Evolutionary conservation across 2,888 invertebrate genomes (phyloP).

Genomic region (Athalia circularis): DNA sequence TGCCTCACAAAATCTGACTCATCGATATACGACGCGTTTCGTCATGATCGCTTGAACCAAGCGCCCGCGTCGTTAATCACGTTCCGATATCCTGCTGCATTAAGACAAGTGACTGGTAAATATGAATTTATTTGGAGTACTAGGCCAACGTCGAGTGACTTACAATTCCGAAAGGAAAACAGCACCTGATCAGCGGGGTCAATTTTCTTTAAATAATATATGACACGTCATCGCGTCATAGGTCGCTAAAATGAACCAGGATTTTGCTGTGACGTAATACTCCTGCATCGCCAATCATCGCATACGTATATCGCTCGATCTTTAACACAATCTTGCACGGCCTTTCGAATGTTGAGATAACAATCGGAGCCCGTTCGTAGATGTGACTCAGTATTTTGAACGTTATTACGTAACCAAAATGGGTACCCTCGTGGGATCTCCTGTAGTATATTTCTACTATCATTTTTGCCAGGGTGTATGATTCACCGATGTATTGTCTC

Average conservation of each 20-base stretch:
- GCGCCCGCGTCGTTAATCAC: too few relatives aligned
- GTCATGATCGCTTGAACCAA: too few relatives aligned
- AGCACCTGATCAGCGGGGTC: background rate
- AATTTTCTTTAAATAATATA: background rate
- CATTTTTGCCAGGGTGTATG: slow-evolving; percentile 48
- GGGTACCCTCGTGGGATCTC: slow-evolving; percentile 53
- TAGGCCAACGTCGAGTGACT: background rate
- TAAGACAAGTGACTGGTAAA: background rate
- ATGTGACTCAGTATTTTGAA: background rate
- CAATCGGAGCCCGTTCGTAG: too few relatives aligned
- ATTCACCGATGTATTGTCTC: slow-evolving; percentile 63
- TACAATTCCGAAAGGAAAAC: too few relatives aligned
- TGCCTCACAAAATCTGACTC: too few relatives aligned
- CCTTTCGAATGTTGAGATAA: background rate
- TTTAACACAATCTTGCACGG: too few relatives aligned
- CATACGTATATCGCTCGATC: too few relatives aligned
- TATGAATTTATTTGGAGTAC: slow-evolving; percentile 4
- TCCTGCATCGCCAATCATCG: background rate
- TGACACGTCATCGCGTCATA: background rate
- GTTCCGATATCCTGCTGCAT: too few relatives aligned
- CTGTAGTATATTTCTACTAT: slow-evolving; percentile 36
- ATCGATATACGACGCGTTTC: too few relatives aligned
- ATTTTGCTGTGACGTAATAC: background rate
- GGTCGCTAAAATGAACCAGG: background rate
- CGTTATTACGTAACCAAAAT: slow-evolving; percentile 38